These are phyloP conservation scores for Adelges cooleyi DNA, from an alignment of 1,140 invertebrate species.

Conservation along the genomic window DNA sequence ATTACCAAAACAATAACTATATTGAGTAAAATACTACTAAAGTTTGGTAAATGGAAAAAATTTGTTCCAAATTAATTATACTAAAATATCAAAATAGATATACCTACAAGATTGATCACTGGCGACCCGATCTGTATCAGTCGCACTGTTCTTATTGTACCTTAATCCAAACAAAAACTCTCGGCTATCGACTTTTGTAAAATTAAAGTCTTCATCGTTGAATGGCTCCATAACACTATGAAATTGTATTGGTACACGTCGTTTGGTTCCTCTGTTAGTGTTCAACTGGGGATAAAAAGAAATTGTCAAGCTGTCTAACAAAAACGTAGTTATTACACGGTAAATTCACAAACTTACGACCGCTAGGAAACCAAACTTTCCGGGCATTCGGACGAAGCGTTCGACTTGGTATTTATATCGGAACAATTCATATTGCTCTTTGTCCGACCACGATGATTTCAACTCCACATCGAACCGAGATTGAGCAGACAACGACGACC, in stretches of 20 bases:
- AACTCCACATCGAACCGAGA: neutral
- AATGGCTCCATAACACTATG: slow-evolving; percentile 47
- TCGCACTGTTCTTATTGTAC: too few species aligned
- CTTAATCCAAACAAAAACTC: slow-evolving; percentile 48
- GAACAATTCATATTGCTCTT: neutral
- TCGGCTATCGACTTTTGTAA: slow-evolving; percentile 47
- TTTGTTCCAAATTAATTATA: too few species aligned
- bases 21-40: too few species aligned
- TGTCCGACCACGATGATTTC: neutral
- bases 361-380: slow-evolving; percentile 1
- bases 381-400: neutral
- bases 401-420: neutral
- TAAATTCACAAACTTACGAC: slow-evolving; percentile 9
- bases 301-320: neutral
- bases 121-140: too few species aligned
- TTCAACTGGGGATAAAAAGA: slow-evolving; percentile 48
- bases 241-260: slow-evolving; percentile 50
- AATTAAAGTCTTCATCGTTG: slow-evolving; percentile 51
- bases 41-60: too few species aligned
- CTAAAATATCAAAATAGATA: too few species aligned
- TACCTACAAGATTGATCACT: too few species aligned
- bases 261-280: slow-evolving; percentile 44
- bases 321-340: neutral
- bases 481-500: neutral
- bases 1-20: too few species aligned